Evolutionary conservation across 2,113 vertebrate genomes (phyloP).

Genomic region (Toxotes jaculatrix): DNA sequence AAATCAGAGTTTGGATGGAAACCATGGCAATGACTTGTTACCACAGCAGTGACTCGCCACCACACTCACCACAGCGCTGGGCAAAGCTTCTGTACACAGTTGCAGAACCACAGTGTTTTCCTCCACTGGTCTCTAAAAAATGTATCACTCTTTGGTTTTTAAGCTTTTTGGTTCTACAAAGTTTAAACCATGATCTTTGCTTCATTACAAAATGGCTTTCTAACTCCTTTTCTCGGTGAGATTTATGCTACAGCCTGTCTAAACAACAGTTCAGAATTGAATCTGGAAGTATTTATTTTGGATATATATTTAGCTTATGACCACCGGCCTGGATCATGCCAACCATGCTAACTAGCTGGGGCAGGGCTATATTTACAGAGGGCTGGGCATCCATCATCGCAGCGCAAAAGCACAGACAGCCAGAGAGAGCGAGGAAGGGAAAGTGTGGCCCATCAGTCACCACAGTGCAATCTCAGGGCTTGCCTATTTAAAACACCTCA

Average conservation of each 20-base stretch:
- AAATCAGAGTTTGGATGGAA: slow-evolving; percentile 72
- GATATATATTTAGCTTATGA: slow-evolving; percentile 83
- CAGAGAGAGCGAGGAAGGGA: slow-evolving; percentile 75
- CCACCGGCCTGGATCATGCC: slow-evolving; percentile 75
- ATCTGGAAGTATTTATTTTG: slow-evolving; percentile 84
- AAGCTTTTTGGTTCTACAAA: slow-evolving; percentile 22
- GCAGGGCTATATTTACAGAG: slow-evolving; percentile 82
- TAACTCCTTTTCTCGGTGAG: slow-evolving; percentile 48
- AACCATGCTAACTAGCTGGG: slow-evolving; percentile 84
- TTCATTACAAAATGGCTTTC: slow-evolving; percentile 42
- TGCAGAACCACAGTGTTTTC: slow-evolving; percentile 63
- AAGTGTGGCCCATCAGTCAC: slow-evolving; percentile 81
- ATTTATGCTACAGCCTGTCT: slow-evolving; percentile 61
- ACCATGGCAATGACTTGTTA: slow-evolving; percentile 78
- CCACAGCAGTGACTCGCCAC: slow-evolving; percentile 74
- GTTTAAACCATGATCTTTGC: slow-evolving; percentile 19
- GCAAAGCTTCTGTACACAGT: slow-evolving; percentile 62
- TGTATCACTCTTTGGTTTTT: slow-evolving; percentile 41
- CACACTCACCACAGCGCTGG: slow-evolving; percentile 70
- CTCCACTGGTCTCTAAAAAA: slow-evolving; percentile 70
- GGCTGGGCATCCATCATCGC: slow-evolving; percentile 78
- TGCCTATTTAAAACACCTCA: slow-evolving; percentile 76
- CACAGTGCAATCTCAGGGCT: slow-evolving; percentile 68
- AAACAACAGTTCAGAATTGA: slow-evolving; percentile 76
- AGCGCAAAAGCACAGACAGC: slow-evolving; percentile 70